Evolutionary conservation across 2,888 invertebrate genomes (phyloP).

Genomic region (Drosophila multiciliata): DNA sequence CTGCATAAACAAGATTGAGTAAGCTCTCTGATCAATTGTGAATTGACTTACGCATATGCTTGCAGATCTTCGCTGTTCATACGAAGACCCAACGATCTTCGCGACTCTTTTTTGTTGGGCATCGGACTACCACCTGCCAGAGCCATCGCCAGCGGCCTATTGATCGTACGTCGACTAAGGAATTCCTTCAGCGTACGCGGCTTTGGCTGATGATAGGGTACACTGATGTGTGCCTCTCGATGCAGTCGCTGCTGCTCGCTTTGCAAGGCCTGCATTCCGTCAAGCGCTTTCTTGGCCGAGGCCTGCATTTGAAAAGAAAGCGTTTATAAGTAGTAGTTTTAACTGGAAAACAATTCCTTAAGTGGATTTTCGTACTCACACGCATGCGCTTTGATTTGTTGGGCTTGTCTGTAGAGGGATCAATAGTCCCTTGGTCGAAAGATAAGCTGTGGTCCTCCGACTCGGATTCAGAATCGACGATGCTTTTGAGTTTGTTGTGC

Average conservation of each 20-base stretch:
- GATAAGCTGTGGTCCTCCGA: constrained; percentile 47
- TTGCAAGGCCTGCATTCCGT: constrained; percentile 90
- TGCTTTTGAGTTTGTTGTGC: constrained; percentile 47
- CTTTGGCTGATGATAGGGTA: constrained; percentile 95
- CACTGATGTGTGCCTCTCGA: constrained; percentile 90
- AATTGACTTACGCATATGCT: constrained; percentile 87
- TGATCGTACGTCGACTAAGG: constrained; percentile 85
- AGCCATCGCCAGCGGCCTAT: constrained; percentile 62
- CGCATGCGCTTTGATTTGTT: constrained; percentile 60
- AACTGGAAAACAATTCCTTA: background rate
- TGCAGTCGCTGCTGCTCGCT: constrained; percentile 93
- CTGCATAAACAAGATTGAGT: constrained; percentile 83
- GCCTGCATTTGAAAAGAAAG: constrained; percentile 85
- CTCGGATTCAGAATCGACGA: constrained; percentile 69
- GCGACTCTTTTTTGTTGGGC: constrained; percentile 48
- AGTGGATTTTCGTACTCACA: constrained; percentile 31
- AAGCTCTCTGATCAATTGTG: background rate
- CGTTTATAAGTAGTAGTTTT: constrained; percentile 8
- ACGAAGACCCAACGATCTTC: constrained; percentile 85
- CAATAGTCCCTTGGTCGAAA: constrained; percentile 16
- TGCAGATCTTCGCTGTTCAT: constrained; percentile 89
- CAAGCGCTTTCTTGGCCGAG: constrained; percentile 89
- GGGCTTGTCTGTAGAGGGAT: constrained; percentile 20
- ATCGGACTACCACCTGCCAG: constrained; percentile 59
- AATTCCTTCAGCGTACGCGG: constrained; percentile 92